Conservation (phyloP, 2,113 vertebrate genomes). For the Amazona guildingii region DNA sequence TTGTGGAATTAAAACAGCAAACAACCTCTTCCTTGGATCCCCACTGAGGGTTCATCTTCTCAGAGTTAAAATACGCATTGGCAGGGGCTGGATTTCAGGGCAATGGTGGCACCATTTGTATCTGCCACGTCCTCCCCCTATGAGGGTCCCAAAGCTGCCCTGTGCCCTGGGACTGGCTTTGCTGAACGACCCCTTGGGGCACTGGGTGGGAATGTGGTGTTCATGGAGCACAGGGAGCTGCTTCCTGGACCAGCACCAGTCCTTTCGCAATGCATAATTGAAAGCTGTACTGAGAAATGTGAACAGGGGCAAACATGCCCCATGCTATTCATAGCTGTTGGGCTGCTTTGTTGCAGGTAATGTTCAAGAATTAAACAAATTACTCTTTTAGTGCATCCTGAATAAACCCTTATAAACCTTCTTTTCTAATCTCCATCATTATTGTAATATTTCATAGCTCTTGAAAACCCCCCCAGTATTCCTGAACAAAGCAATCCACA, state of each 20-base stretch:
- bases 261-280: neutral
- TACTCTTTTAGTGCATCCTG: constrained; percentile 45
- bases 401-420: constrained; percentile 57
- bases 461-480: neutral
- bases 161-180: neutral
- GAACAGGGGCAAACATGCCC: neutral
- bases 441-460: constrained; percentile 62
- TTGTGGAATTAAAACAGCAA: neutral
- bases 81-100: neutral
- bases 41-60: neutral
- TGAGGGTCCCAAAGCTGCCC: neutral
- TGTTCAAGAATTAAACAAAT: constrained; percentile 62
- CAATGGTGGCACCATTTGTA: accelerated
- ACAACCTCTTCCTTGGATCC: neutral
- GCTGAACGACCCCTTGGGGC: neutral
- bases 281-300: neutral
- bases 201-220: neutral
- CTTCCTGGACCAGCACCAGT: accelerated
- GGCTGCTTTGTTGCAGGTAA: constrained; percentile 43
- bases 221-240: neutral
- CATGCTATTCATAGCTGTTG: neutral
- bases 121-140: neutral
- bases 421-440: constrained; percentile 61
- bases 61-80: neutral
- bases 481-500: constrained; percentile 70